Evolutionary conservation across 2,113 vertebrate genomes (phyloP).

Genomic region (Ictalurus punctatus): DNA sequence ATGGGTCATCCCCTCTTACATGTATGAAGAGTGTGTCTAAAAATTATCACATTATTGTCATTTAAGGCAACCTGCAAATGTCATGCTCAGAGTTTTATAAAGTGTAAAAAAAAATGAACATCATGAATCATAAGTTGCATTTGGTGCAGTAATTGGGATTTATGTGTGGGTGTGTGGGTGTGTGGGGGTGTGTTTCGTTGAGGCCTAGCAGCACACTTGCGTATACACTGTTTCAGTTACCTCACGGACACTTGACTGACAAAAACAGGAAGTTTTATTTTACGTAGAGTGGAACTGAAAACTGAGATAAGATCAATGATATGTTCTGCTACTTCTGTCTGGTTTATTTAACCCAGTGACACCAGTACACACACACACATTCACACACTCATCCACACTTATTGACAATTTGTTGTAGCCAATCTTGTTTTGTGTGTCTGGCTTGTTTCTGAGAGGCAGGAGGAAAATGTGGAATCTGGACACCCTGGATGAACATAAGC

Average conservation of each 20-base stretch:
- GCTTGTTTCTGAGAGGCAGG: not conserved
- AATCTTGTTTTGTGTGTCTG: not conserved
- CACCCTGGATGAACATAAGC: not conserved
- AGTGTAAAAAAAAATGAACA: not conserved
- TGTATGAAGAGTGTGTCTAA: slow-evolving; percentile 57
- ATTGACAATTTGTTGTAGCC: not conserved
- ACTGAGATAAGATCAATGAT: slow-evolving; percentile 18
- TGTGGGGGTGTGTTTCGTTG: not conserved
- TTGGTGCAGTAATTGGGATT: not conserved
- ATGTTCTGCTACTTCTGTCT: not conserved
- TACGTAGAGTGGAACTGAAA: slow-evolving; percentile 24
- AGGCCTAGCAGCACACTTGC: too few species aligned
- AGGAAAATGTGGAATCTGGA: not conserved
- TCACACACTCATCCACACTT: not conserved
- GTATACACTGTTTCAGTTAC: not conserved
- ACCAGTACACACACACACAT: not conserved
- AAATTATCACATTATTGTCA: slow-evolving; percentile 39
- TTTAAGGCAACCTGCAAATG: not conserved
- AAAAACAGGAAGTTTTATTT: slow-evolving; percentile 22
- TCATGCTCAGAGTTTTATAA: not conserved
- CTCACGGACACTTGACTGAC: not conserved
- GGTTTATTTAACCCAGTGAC: not conserved
- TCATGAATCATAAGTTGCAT: not conserved
- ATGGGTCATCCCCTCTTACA: slow-evolving; percentile 55
- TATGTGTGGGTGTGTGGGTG: not conserved